These are phyloP conservation scores for Antheraea pernyi DNA, from an alignment of 1,140 invertebrate species.

Conservation along the genomic window DNA sequence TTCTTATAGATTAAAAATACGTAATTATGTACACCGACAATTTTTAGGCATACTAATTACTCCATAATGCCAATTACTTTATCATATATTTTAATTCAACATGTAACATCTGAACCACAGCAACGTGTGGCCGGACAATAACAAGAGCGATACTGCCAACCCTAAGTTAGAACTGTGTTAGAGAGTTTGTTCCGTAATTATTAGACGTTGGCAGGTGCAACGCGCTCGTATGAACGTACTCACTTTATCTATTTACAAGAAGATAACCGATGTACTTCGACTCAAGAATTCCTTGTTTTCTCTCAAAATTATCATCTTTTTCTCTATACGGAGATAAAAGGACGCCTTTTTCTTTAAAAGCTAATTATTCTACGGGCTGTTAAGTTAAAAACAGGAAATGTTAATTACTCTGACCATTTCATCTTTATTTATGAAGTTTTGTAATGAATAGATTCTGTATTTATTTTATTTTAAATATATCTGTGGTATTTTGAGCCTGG, in stretches of 20 bases:
- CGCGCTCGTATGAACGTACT: constrained; percentile 38
- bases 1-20: too few relatives aligned
- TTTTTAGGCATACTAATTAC: too few relatives aligned
- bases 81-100: too few relatives aligned
- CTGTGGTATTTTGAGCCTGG: not conserved
- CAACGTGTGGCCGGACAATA: too few relatives aligned
- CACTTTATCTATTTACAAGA: constrained; percentile 20
- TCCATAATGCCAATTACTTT: too few relatives aligned
- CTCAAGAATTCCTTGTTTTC: constrained; percentile 5
- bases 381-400: not conserved
- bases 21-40: too few relatives aligned
- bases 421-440: not conserved
- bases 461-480: not conserved
- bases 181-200: constrained; percentile 64
- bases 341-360: not conserved
- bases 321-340: not conserved
- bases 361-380: not conserved
- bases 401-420: not conserved
- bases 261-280: constrained; percentile 5
- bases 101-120: too few relatives aligned
- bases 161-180: constrained; percentile 39
- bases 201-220: constrained; percentile 44
- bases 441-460: not conserved
- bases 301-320: not conserved
- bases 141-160: not conserved